Base-by-base conservation (phyloP, 1,140 invertebrate species). In the Drosophila bifasciata region DNA sequence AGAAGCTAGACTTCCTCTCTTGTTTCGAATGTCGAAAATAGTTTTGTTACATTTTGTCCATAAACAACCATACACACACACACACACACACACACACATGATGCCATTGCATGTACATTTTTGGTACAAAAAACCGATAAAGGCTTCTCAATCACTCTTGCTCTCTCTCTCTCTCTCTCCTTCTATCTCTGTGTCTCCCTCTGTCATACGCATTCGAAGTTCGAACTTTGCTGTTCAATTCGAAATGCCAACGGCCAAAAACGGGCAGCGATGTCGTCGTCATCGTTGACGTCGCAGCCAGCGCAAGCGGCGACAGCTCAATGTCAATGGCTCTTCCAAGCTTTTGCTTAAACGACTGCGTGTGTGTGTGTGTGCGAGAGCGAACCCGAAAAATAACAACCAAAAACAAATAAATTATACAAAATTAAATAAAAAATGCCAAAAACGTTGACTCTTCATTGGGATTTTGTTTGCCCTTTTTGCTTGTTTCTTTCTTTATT, bases 241-340 rank as follows among this genome's bases (percentile, higher is more conserved):
- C 58, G 68, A 79, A 79, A 84, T 72, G 79, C 80, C 79, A 84
- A 76, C 76, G 71, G 59, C 79, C 79, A 84, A 84, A 83, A 77
- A 76, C 63, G 74, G 77, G 66, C 77, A 57, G 63, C 75, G 21
- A 39, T 43, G 40, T 41, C 73, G 55, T 19, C 40, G 53, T 41
- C 53, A 39, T 9, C 36, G 17, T 17, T 19, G 28, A 15, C 8
- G 17, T 39, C 49, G 19, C 63, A n/a, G 66, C 67, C 49, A 56
- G 50, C 32, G 67, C 32, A 23, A 44, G 16, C 40, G 23, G 23
- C 40, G 76, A 76, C 79, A 77, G 80, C 80, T 84, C 80, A 84
- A 84, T 84, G 80, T 84, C 80, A 84, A 84, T 84, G 80, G 80
- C 80, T 36, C 32, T 36, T 36, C 32, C 32, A 36, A 36, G 32